Evolutionary conservation across 1,140 invertebrate genomes (phyloP).

Genomic region (Theocolax elegans): DNA sequence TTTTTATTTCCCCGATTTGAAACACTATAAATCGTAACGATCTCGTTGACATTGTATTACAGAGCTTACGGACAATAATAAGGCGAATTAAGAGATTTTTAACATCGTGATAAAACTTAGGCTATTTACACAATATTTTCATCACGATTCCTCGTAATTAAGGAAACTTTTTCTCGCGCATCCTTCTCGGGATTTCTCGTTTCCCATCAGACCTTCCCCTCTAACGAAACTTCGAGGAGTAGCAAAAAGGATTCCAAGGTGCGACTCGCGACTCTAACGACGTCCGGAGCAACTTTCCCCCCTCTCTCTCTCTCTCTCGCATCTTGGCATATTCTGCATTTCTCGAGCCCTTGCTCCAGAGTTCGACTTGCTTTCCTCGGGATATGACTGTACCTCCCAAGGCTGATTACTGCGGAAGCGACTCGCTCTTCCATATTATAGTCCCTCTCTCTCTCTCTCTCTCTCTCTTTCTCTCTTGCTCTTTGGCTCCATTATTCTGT

Average conservation of each 20-base stretch:
- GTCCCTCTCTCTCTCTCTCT: background rate
- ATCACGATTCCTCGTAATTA: background rate
- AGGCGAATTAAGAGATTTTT: too few species aligned
- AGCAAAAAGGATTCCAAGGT: background rate
- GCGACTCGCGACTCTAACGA: constrained; percentile 21
- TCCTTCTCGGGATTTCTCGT: background rate
- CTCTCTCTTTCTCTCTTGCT: background rate
- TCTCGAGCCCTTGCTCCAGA: background rate
- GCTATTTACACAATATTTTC: background rate
- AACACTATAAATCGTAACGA: too few species aligned
- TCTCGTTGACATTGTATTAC: too few species aligned
- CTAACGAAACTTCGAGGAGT: background rate
- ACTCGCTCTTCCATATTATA: background rate
- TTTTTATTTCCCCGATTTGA: too few species aligned
- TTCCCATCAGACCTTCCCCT: background rate
- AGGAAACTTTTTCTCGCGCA: background rate
- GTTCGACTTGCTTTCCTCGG: background rate
- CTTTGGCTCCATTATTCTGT: too few species aligned
- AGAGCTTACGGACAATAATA: too few species aligned
- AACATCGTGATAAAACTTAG: too few species aligned
- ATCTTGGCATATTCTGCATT: background rate
- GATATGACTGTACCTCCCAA: background rate
- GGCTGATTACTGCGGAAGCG: background rate
- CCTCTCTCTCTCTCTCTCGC: background rate
- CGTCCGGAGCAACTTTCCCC: constrained; percentile 16